Base-by-base conservation (phyloP, 1,140 invertebrate genomes). In the Halesus radiatus region DNA sequence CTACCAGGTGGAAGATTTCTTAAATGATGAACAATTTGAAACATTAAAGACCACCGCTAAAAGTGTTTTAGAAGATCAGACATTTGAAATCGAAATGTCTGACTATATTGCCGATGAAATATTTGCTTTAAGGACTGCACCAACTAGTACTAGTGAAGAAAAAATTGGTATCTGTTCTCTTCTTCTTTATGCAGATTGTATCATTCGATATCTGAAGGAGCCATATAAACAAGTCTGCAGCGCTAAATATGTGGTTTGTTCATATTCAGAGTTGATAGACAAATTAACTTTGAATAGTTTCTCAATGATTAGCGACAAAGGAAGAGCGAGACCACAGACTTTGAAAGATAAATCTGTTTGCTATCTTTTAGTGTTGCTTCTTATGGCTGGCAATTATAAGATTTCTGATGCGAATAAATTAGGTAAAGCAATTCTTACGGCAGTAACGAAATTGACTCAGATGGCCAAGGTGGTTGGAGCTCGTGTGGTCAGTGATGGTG, bases 1-100 rank as follows among this genome's bases (percentile, higher is more conserved):
- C 62, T 90, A 88, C 70, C 85, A 88, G 75, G 3, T 87, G 16
- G 70, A 88, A 68, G 86, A 90, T 56, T 88, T 90, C 68, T 79
- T 90, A 60, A 87, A 87, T 60, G 82, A 85, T 56, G 80, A 84
- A 52, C 72, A 83, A 78, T 32, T 78, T 16, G 50, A 80, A 23
- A 64, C 72, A 10, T 58, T 83, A 2, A 79, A 79, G 73, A 18
- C 22, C 20, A 75, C n/a, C 18, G 72, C 70, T 23, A 45, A 76
- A 8, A 16, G 10, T 26, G 15, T 79, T 26, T 22, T 81, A 56
- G 77, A 62, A 23, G 53, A 70, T 62, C 73, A 76, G 18, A 16
- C 23, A 16, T 56, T 70, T 37, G 54, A 72, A 64, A 66, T 81
- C 29, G 56, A 10, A 23, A 16, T 81, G 7, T 74, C 78, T 13